Conservation (phyloP, 2,113 vertebrate genomes). For the Leptosomus discolor region DNA sequence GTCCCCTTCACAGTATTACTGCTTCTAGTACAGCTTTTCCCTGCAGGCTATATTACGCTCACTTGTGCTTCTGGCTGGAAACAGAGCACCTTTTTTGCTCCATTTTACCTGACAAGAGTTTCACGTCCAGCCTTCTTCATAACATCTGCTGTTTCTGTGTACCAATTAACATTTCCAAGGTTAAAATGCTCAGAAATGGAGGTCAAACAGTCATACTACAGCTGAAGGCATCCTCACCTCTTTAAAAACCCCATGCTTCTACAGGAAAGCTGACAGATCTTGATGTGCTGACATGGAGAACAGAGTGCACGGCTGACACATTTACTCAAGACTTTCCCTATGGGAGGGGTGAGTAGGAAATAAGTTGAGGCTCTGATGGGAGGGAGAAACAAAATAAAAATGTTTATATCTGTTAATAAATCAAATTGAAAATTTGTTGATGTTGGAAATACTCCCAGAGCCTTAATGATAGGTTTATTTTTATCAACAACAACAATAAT, state of each 20-base stretch:
- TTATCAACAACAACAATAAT: constrained; percentile 41
- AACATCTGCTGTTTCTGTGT: background rate
- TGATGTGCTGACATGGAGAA: background rate
- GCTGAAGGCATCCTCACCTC: background rate
- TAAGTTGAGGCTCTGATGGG: background rate
- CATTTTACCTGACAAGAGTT: background rate
- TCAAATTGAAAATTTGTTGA: constrained; percentile 15
- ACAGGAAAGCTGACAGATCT: background rate
- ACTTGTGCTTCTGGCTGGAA: background rate
- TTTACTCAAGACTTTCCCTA: background rate
- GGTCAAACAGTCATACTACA: background rate
- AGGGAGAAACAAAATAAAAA: background rate
- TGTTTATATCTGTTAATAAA: constrained; percentile 17
- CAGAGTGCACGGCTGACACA: background rate
- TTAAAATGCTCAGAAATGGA: background rate
- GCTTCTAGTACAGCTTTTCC: background rate
- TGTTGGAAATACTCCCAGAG: constrained; percentile 38
- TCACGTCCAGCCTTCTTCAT: background rate
- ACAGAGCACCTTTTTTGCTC: background rate
- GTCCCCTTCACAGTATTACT: background rate
- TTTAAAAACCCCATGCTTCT: background rate
- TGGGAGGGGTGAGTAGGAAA: background rate
- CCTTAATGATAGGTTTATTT: constrained; percentile 45
- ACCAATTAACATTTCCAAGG: background rate
- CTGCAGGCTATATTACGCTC: background rate